Base-by-base conservation (phyloP, 2,797 vertebrate species). In the Tolypeutes matacus region DNA sequence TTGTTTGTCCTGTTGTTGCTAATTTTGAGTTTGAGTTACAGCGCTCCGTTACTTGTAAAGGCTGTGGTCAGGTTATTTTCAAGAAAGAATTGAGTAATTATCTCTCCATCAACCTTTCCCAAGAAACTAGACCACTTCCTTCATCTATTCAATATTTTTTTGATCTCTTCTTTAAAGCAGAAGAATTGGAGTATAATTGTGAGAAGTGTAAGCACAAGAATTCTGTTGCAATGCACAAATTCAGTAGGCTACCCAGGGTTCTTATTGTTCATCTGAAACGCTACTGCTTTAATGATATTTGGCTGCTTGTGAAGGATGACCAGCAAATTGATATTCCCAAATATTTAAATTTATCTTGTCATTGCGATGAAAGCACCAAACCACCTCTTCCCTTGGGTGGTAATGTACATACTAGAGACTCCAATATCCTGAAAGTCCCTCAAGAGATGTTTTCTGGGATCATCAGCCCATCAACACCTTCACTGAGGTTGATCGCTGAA, bases 21-120 rank as follows among this genome's bases (percentile, higher is more conserved):
- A 99, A 99, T 97, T 99, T 99, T 98, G 99, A 99, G 77, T 99
- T 99, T 97, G 99, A 99, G 93, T 99, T 99, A 95, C 99, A 99
- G 84, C 98, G 99, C 98, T 99, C 99, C 65, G 99, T 99, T 94
- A 98, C 98, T 11, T 99, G 99, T 97, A 99, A 99, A 98, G 98
- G 98, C 21, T 90, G 86, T 51, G 76, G 90, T 20, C 69, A 81
- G 7, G 49, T 42, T 0, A n/a, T 75, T 49, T 2, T 70, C 53
- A 90, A 82, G 70, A 72, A 14, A 4, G 90, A 96, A 39, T 60
- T n/a, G 1, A 60, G 14, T 1, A 76, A 65, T 34, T 90, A 65
- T 9, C 81, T 95, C 36, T 95, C 92, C 25, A 36, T 92, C 39
- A 72, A 69, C 51, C 80, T 94, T 29, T 51, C 58, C 67, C 78